Percentiles rank a stretch among this genome's conserved stretches.
Evolutionary conservation across 30 jellyfish, hydroid and myxozoan genomes (phyloP).

Genomic region (Aurelia coerulea): DNA sequence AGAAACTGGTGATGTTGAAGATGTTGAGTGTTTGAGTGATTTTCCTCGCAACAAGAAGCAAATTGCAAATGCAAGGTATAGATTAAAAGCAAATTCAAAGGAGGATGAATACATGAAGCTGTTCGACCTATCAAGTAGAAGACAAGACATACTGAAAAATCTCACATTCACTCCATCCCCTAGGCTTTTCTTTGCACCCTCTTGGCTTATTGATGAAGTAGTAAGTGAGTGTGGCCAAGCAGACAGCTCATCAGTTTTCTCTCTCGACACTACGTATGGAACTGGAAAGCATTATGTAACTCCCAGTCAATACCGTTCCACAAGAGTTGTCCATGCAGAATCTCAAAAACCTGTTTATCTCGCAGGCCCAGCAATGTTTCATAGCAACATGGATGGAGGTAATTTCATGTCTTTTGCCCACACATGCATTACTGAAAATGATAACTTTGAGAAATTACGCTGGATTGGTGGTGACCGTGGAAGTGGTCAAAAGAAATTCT

Average conservation of each 20-base stretch:
- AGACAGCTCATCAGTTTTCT: slow-evolving; percentile 11
- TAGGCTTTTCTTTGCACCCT: slow-evolving; percentile 3
- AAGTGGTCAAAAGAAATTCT: slow-evolving; percentile 3
- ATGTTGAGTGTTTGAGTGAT: not conserved
- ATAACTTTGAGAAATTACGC: slow-evolving; percentile 1
- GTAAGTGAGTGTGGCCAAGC: slow-evolving; percentile 1
- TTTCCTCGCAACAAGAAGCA: slow-evolving; percentile 7
- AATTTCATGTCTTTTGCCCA: slow-evolving; percentile 1
- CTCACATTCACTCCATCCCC: slow-evolving; percentile 11
- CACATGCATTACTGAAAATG: slow-evolving; percentile 4
- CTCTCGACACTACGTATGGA: slow-evolving; percentile 3
- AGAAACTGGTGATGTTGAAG: slow-evolving; percentile 11
- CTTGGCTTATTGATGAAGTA: slow-evolving; percentile 8
- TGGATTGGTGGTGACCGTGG: slow-evolving; percentile 17
- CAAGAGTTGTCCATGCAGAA: not conserved
- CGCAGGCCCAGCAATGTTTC: not conserved
- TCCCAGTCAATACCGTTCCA: not conserved
- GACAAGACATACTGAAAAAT: slow-evolving; percentile 2
- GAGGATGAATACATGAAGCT: slow-evolving; percentile 7
- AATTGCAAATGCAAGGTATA: slow-evolving; percentile 4
- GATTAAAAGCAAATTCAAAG: slow-evolving; percentile 2
- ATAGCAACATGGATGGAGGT: slow-evolving; percentile 6
- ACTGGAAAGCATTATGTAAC: slow-evolving; percentile 3
- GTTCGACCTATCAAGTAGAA: not conserved
- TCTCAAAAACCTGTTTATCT: not conserved